Base-by-base conservation (phyloP, 2,113 vertebrate genomes). In the Erythrolamprus reginae region DNA sequence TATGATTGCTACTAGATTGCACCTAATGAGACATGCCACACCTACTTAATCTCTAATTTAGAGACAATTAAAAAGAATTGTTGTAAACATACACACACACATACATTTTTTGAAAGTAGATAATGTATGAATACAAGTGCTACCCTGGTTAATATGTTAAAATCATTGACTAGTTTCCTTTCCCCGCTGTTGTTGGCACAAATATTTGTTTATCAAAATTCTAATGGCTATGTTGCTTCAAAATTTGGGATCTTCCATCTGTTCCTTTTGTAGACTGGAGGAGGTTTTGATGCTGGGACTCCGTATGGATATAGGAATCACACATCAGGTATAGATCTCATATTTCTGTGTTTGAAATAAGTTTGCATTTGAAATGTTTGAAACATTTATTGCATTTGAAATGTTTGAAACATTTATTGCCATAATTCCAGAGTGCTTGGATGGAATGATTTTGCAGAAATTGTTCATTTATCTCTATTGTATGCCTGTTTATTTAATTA, bases 221-320 rank as follows among this genome's bases (percentile, higher is more conserved):
- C 70, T 42, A 77, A 77, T 77, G 70, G 17, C 17, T 77, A 12
- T 48, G 6, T 50, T 90, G 28, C 10, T 38, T 47, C 42, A 61
- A 21, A 38, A 19, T 85, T 61, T 38, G 45, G 10, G 2, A 10
- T 2, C 1, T n/a, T 91, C 82, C 58, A 48, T 87, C 28, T 38
- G 0, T 0, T 50, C 65, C 90, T 33, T 84, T 92, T 88, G 0
- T 94, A 99, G 99, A 86, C 91, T 99, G 95, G 98, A 99, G 96
- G 99, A 99, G 95, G 96, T 98, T 94, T 95, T 99, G 93, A 96
- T 96, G 61, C 96, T 98, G 97, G 99, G 98, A n/a, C 96, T 99
- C 89, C 98, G 98, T 61, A 98, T 97, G 1, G 97, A 97, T 0
- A 93, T 97, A 51, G 98, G 99, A 50, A 58, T 99, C 92, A 95